Percentiles rank a stretch among this genome's conserved stretches.
Conservation (phyloP, 2,797 vertebrate genomes). For the Loris lydekkerianus region DNA sequence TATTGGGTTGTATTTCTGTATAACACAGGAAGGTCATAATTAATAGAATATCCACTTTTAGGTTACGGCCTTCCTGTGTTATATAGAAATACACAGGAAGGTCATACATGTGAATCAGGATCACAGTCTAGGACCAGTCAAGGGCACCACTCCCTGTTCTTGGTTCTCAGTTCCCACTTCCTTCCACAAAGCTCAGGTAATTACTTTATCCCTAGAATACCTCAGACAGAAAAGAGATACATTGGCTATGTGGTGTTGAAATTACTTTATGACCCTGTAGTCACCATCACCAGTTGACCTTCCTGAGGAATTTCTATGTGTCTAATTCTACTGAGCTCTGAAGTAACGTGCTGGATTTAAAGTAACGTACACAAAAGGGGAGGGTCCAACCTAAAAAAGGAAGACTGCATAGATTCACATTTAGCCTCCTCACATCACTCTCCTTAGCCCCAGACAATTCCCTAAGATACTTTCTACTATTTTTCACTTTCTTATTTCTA, state of each 20-base stretch:
- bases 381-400: neutral
- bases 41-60: no score
- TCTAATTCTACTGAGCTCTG: neutral
- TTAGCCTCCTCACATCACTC: neutral
- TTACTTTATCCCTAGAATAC: constrained; percentile 2
- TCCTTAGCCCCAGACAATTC: neutral
- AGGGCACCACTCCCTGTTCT: neutral
- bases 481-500: neutral
- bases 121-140: neutral
- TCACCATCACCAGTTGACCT: neutral
- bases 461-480: neutral
- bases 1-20: no score
- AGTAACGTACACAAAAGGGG: neutral
- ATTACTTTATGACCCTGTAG: neutral
- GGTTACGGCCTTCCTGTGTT: neutral
- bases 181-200: constrained; percentile 12
- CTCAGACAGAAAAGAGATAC: neutral
- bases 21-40: no score
- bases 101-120: neutral
- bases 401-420: neutral
- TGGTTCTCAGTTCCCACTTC: neutral
- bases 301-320: neutral
- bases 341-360: neutral
- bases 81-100: neutral
- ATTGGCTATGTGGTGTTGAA: neutral